Conservation (phyloP, 1,140 invertebrate genomes). For the Tetraneura akinire region DNA sequence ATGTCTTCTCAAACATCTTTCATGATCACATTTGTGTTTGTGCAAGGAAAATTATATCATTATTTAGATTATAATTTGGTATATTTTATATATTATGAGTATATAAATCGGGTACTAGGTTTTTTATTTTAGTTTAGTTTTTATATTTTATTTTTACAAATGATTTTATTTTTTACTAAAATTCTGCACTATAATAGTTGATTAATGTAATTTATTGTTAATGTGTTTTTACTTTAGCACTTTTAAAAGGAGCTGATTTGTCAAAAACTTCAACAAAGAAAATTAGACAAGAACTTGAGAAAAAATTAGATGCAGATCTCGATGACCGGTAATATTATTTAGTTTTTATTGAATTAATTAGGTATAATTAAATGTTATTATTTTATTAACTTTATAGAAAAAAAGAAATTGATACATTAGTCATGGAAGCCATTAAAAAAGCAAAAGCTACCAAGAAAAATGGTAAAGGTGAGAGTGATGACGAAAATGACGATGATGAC, state of each 20-base stretch:
- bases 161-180: slow-evolving; percentile 56
- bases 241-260: slow-evolving; percentile 84
- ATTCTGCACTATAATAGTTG: too few species aligned
- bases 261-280: slow-evolving; percentile 83
- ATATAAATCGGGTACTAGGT: not conserved
- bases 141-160: not conserved
- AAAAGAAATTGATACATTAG: slow-evolving; percentile 80
- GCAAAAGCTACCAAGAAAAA: slow-evolving; percentile 63
- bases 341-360: not conserved
- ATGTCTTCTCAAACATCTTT: too few species aligned
- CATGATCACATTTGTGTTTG: too few species aligned
- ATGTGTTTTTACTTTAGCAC: slow-evolving; percentile 66
- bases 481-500: slow-evolving; percentile 63
- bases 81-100: too few species aligned
- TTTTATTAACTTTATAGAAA: slow-evolving; percentile 63
- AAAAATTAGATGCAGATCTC: slow-evolving; percentile 77
- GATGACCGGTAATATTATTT: slow-evolving; percentile 62
- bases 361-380: not conserved
- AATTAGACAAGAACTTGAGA: slow-evolving; percentile 84
- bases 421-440: slow-evolving; percentile 73
- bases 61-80: too few species aligned
- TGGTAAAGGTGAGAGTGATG: slow-evolving; percentile 63
- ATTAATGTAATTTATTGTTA: too few species aligned
- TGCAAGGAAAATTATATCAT: too few species aligned
- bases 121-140: not conserved